Conservation (phyloP, 2,888 invertebrate genomes). For the Harmothoe impar region DNA sequence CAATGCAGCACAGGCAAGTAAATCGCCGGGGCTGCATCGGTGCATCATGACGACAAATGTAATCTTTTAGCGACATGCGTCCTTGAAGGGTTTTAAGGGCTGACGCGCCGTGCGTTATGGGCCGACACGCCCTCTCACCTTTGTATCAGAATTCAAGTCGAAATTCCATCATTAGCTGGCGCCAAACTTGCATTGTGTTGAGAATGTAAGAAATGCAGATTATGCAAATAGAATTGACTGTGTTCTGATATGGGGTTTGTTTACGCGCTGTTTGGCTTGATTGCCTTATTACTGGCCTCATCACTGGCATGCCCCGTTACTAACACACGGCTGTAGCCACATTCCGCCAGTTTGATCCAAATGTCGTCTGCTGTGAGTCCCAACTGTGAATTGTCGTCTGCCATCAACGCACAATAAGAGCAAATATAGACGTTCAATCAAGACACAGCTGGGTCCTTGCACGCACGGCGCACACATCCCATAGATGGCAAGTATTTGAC, state of each 20-base stretch:
- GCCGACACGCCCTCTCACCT: background rate
- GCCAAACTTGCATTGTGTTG: background rate
- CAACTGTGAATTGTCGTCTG: no score
- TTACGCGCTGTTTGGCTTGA: background rate
- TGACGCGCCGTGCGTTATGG: background rate
- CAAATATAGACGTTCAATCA: constrained; percentile 13
- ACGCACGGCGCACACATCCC: background rate
- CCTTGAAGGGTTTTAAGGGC: no score
- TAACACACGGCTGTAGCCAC: no score
- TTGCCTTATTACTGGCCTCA: background rate
- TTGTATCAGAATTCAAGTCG: constrained; percentile 6
- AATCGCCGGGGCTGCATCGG: no score
- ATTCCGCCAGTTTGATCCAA: no score
- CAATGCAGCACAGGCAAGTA: no score
- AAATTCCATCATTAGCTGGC: constrained; percentile 26
- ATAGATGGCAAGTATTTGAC: constrained; percentile 34
- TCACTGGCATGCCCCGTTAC: no score
- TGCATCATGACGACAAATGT: no score
- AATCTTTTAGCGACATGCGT: no score
- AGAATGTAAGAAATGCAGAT: constrained; percentile 21
- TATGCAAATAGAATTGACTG: background rate
- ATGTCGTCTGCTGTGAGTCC: no score
- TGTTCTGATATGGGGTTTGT: background rate
- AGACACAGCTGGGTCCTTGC: background rate
- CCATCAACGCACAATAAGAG: background rate